Base-by-base conservation (phyloP, 1,140 invertebrate genomes). In the Globodera ellingtonae region DNA sequence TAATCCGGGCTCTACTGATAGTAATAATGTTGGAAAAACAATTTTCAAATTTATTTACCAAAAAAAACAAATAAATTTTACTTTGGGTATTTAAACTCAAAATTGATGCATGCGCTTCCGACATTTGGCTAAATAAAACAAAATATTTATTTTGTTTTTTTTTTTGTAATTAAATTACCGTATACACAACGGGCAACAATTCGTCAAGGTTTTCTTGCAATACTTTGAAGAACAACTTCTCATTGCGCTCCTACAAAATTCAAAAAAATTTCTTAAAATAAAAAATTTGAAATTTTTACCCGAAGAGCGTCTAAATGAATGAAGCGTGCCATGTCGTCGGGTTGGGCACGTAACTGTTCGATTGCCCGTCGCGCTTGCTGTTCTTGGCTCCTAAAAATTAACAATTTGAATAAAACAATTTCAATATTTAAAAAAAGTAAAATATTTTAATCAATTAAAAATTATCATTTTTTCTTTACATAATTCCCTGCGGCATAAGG, bases 181-280 rank as follows among this genome's bases (percentile, higher is more conserved):
- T 98, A 90, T 99, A 99, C 4, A 98, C 95, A 86, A 98, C 94
- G 0, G 97, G 97, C 94, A 99, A 95, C 47, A 84, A 48, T 71
- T 85, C 85, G 48, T 96, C 94, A 75, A 97, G 93, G 90, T 99
- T 94, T 90, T 98, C 94, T 71, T 93, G 93, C 35, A 98, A 89
- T 46, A 98, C 92, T 81, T 94, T 93, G 91, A 96, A 99, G 91
- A 98, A 99, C 74, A 99, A 91, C 84, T 94, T 93, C 91, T 98
- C 95, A 90, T 98, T 97, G 90, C 95, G 93, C 89, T 98, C 95
- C 94, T 91, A 7, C 48, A 81, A 50, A 24, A 24, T 24, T 24
- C 24, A 24, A 24, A 24, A 24, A 24, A 24, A 24, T 24, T 24
- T 24, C 24, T 24, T 24, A 24, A 24, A 24, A 24, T 24, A 24